Conservation (phyloP, 2,888 invertebrate genomes). For the Nysson spinosus region DNA sequence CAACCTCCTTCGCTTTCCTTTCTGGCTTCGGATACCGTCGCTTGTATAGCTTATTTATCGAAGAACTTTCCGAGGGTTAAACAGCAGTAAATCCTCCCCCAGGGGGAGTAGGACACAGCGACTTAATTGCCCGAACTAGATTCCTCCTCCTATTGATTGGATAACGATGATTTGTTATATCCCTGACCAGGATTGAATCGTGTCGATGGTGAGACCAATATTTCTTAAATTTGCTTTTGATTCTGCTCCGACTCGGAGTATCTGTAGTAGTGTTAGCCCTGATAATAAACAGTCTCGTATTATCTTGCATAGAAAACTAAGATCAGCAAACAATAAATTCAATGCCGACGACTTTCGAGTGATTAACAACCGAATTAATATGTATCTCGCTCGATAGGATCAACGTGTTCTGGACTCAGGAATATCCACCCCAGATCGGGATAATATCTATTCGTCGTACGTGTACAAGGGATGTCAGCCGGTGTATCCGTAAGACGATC, state of each 20-base stretch:
- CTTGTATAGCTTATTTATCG: conserved; percentile 74
- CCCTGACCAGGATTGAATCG: background rate
- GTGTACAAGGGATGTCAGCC: conserved; percentile 41
- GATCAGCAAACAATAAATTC: too few relatives aligned
- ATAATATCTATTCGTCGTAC: conserved; percentile 40
- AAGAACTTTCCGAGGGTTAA: conserved; percentile 74
- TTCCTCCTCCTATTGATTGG: conserved; percentile 62
- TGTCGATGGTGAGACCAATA: background rate
- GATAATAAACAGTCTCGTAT: too few relatives aligned
- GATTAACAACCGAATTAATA: conserved; percentile 33
- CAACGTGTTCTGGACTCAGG: conserved; percentile 17
- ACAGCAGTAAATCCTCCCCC: conserved; percentile 71
- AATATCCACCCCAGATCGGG: conserved; percentile 37
- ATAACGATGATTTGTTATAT: conserved; percentile 68
- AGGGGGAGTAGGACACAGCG: conserved; percentile 61
- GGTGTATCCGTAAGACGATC: conserved; percentile 46
- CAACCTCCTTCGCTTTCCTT: conserved; percentile 24
- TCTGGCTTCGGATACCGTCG: conserved; percentile 22
- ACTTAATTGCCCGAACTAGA: conserved; percentile 69
- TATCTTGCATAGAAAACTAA: too few relatives aligned
- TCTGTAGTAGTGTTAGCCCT: too few relatives aligned
- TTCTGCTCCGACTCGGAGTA: too few relatives aligned
- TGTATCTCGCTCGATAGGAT: conserved; percentile 30
- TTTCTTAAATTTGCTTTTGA: too few relatives aligned
- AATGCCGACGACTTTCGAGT: too few relatives aligned